These are phyloP conservation scores for Typhlomys cinereus DNA, from an alignment of 2,113 vertebrate genomes.

Conservation along the genomic window DNA sequence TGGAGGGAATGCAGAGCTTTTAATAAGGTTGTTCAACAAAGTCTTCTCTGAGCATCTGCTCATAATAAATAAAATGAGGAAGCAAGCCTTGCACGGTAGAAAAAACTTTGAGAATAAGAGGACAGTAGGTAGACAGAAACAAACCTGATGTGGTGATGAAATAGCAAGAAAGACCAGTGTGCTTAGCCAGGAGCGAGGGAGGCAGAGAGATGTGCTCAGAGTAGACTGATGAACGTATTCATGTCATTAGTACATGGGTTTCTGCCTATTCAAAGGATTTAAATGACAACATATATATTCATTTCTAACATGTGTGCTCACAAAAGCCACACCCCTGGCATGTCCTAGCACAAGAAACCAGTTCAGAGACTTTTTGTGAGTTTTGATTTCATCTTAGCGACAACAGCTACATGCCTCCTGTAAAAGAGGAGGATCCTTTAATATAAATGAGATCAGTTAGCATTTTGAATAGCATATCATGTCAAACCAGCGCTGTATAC, in stretches of 20 bases:
- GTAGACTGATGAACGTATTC: fast-evolving
- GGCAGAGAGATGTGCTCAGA: background rate
- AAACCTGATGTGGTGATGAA: background rate
- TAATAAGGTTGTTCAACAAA: background rate
- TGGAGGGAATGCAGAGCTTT: background rate
- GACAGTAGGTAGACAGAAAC: background rate
- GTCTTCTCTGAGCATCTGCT: background rate
- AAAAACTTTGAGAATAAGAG: background rate
- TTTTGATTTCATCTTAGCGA: too few relatives aligned
- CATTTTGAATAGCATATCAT: background rate
- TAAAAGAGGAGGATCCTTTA: background rate
- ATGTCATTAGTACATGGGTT: fast-evolving
- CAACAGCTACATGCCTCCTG: background rate
- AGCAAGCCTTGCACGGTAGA: fast-evolving
- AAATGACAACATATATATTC: too few relatives aligned
- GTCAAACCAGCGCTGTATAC: too few relatives aligned
- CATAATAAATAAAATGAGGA: background rate
- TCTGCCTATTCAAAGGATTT: background rate
- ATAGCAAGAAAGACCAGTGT: background rate
- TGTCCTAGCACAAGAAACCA: background rate
- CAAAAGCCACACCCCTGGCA: fast-evolving
- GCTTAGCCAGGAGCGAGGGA: background rate
- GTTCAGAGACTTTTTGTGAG: background rate
- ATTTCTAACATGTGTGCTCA: background rate
- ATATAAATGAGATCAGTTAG: background rate